Percentiles rank a stretch among this genome's conserved stretches.
These are phyloP conservation scores for Seladonia tumulorum DNA, from an alignment of 2,888 invertebrate genomes.

Conservation along the genomic window DNA sequence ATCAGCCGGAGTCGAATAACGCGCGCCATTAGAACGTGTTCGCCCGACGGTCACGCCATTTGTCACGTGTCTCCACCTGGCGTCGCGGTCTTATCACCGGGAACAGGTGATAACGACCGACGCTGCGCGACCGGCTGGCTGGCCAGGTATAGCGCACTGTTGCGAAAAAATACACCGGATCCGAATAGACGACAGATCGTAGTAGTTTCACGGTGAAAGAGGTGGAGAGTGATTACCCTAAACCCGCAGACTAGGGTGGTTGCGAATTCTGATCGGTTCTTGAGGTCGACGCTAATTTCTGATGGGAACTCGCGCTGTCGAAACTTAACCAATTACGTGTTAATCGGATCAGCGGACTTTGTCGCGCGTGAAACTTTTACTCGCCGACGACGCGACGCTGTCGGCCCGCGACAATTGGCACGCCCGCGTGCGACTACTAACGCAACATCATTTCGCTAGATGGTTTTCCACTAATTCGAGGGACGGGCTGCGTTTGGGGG, in stretches of 20 bases:
- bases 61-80: slow-evolving; percentile 31
- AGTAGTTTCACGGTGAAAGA: not conserved
- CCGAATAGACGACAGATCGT: not conserved
- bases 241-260: not conserved
- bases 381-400: slow-evolving; percentile 17
- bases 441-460: not conserved
- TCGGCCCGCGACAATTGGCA: slow-evolving; percentile 19
- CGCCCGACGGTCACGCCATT: slow-evolving; percentile 21
- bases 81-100: slow-evolving; percentile 25
- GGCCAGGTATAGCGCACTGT: not conserved
- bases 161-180: not conserved
- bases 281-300: slow-evolving; percentile 51
- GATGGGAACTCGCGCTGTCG: slow-evolving; percentile 50
- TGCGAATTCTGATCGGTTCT: slow-evolving; percentile 40
- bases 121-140: not conserved
- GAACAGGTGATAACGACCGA: slow-evolving; percentile 19
- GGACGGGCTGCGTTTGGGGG: too few relatives aligned
- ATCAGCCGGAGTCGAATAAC: slow-evolving; percentile 50
- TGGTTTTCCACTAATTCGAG: not conserved
- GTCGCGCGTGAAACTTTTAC: slow-evolving; percentile 53
- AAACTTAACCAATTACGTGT: slow-evolving; percentile 61
- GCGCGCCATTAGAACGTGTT: slow-evolving; percentile 54
- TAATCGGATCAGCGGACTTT: slow-evolving; percentile 59
- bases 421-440: not conserved
- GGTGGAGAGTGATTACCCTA: not conserved